Percentiles rank a stretch among this genome's conserved stretches.
These are phyloP conservation scores for Volucella bombylans DNA, from an alignment of 2,888 invertebrate genomes.

Conservation along the genomic window DNA sequence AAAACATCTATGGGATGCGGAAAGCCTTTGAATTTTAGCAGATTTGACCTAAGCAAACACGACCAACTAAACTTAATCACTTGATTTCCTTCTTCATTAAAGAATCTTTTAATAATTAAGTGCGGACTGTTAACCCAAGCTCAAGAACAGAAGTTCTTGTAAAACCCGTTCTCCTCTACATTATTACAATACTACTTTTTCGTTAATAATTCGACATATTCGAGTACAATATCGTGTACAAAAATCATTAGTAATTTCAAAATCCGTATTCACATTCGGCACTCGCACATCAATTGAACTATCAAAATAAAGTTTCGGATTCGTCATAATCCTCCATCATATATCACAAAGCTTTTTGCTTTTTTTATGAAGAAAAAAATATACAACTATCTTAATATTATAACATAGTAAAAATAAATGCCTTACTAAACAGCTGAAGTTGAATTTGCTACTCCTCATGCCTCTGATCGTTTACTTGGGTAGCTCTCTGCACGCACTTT, in stretches of 20 bases:
- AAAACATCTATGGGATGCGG: too few relatives aligned
- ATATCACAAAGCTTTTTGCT: not conserved
- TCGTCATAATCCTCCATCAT: not conserved
- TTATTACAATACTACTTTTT: not conserved
- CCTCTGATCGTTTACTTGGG: slow-evolving; percentile 4
- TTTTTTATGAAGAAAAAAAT: not conserved
- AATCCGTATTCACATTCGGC: not conserved
- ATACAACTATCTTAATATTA: not conserved
- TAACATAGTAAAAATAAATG: slow-evolving; percentile 1
- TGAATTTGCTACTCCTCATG: slow-evolving; percentile 12
- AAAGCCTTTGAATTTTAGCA: too few relatives aligned
- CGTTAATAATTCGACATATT: not conserved
- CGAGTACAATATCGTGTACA: not conserved
- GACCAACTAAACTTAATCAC: not conserved
- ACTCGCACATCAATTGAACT: slow-evolving; percentile 19
- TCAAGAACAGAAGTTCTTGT: slow-evolving; percentile 18
- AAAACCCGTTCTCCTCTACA: slow-evolving; percentile 2
- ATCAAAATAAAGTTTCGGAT: not conserved
- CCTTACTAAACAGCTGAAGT: slow-evolving; percentile 16
- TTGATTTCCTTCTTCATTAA: not conserved
- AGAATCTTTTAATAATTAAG: not conserved
- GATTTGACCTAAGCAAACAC: too few relatives aligned
- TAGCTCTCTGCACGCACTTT: slow-evolving; percentile 59
- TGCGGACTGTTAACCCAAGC: too few relatives aligned
- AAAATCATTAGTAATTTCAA: slow-evolving; percentile 1